Evolutionary conservation across 2,888 invertebrate genomes (phyloP).

Genomic region (Galerucella calmariensis): DNA sequence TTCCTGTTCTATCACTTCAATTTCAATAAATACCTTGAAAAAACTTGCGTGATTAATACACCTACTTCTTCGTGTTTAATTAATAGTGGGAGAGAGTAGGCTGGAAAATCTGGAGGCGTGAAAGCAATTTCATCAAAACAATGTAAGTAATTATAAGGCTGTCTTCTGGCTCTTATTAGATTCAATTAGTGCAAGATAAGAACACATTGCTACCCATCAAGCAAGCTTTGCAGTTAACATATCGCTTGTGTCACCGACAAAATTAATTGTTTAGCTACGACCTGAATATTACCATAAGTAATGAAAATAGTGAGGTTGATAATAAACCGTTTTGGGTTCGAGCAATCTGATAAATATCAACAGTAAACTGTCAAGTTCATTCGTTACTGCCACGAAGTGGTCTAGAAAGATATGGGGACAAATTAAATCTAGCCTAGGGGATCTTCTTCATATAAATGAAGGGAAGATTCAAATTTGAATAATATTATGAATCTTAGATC

Average conservation of each 20-base stretch:
- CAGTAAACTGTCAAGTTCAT: slow-evolving; percentile 13
- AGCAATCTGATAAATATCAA: slow-evolving; percentile 9
- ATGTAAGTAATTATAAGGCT: slow-evolving; percentile 39
- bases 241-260: slow-evolving; percentile 19
- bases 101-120: slow-evolving; percentile 29
- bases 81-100: slow-evolving; percentile 23
- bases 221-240: slow-evolving; percentile 25
- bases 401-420: slow-evolving; percentile 9
- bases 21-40: too few species aligned
- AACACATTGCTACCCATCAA: slow-evolving; percentile 37
- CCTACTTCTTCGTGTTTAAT: neutral
- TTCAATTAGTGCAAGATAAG: slow-evolving; percentile 43
- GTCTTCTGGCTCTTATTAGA: slow-evolving; percentile 42
- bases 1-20: too few species aligned
- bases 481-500: too few species aligned
- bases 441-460: neutral
- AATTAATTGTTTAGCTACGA: slow-evolving; percentile 29
- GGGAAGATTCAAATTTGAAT: too few species aligned
- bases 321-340: slow-evolving; percentile 20
- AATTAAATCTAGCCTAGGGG: neutral
- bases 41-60: too few species aligned
- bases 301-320: slow-evolving; percentile 27
- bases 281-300: slow-evolving; percentile 15
- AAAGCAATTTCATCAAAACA: slow-evolving; percentile 40
- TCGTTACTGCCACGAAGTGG: slow-evolving; percentile 5